Evolutionary conservation across 2,113 vertebrate genomes (phyloP).

Genomic region (Campylomormyrus numenius): DNA sequence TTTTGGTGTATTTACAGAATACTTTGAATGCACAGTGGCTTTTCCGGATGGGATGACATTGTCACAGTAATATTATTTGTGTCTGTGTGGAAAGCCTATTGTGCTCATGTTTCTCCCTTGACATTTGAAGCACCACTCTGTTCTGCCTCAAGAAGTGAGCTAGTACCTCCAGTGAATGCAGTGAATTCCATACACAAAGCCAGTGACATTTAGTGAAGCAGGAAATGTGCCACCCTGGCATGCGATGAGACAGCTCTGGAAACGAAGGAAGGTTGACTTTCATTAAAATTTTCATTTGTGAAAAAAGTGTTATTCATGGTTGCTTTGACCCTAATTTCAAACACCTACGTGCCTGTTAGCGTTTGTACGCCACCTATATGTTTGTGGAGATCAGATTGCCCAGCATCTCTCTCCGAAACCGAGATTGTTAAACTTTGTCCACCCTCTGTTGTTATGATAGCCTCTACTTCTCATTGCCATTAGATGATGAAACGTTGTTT

Average conservation of each 20-base stretch:
- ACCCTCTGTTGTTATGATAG: neutral
- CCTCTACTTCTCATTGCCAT: neutral
- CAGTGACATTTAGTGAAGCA: conserved; percentile 55
- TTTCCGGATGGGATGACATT: neutral
- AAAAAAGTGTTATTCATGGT: neutral
- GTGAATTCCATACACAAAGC: conserved; percentile 37
- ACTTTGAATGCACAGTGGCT: neutral
- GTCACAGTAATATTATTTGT: neutral
- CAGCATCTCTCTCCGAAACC: neutral
- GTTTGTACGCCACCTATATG: neutral
- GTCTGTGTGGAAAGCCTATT: conserved; percentile 27
- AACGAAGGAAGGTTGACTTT: neutral
- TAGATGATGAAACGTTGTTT: neutral
- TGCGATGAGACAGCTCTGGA: conserved; percentile 36
- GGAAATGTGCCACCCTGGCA: conserved; percentile 21
- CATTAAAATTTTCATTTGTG: neutral
- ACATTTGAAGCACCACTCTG: conserved; percentile 43
- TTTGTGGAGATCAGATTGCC: neutral
- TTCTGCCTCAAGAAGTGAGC: conserved; percentile 28
- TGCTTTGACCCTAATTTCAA: neutral
- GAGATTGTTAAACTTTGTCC: neutral
- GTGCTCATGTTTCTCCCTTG: conserved; percentile 29
- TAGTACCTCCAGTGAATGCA: conserved; percentile 39
- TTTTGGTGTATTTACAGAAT: neutral
- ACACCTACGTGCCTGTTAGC: neutral